phyloP scores from a whole-genome alignment of 2,888 invertebrate species.

The Thereva unica region DNA sequence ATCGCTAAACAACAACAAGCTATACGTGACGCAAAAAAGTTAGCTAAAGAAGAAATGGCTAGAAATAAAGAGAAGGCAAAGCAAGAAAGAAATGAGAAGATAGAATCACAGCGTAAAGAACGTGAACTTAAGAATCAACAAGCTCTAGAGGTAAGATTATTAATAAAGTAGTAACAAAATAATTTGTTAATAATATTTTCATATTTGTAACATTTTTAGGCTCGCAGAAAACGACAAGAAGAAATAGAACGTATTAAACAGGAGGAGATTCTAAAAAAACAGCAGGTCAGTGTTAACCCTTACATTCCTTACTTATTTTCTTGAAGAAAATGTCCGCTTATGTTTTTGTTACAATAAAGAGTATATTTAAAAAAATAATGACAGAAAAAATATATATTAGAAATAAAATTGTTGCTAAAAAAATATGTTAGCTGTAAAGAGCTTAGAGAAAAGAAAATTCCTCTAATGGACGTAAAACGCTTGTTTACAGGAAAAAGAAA shows the following conservation, averaged over 20 bases:
- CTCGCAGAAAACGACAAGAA: constrained; percentile 83
- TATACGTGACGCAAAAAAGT: constrained; percentile 73
- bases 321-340: neutral
- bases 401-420: constrained; percentile 21
- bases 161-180: neutral
- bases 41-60: constrained; percentile 68
- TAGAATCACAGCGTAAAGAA: constrained; percentile 81
- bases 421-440: constrained; percentile 13
- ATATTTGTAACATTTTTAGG: constrained; percentile 62
- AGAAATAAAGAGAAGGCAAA: constrained; percentile 62
- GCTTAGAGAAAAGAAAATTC: constrained; percentile 21
- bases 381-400: constrained; percentile 12
- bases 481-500: constrained; percentile 79
- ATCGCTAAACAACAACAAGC: constrained; percentile 74
- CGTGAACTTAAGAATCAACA: constrained; percentile 83
- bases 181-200: neutral
- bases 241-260: constrained; percentile 81
- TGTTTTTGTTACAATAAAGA: too few species aligned
- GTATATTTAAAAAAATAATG: neutral
- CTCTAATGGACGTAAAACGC: constrained; percentile 27
- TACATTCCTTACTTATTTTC: constrained; percentile 24
- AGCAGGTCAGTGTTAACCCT: constrained; percentile 68
- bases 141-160: constrained; percentile 77
- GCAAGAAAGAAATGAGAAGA: constrained; percentile 75
- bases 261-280: constrained; percentile 82